phyloP scores from a whole-genome alignment of 1,140 invertebrate genomes.

The Ceratina japonica region DNA sequence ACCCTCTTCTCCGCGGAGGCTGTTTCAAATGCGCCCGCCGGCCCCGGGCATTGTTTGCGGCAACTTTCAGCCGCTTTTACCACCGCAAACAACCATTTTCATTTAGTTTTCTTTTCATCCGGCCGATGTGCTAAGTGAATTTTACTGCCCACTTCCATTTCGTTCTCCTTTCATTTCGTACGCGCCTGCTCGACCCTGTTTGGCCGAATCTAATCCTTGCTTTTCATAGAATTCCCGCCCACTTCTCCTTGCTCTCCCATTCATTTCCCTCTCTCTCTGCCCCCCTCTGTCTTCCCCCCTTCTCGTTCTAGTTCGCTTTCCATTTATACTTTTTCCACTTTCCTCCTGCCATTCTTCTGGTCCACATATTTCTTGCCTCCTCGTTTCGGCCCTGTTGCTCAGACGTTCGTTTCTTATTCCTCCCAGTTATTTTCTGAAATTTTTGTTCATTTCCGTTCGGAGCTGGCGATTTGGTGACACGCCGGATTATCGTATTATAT shows the following conservation, averaged over 20 bases:
- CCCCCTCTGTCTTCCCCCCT: too few species aligned
- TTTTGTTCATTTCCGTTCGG: background rate
- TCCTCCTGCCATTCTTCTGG: background rate
- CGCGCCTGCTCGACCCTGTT: conserved; percentile 33
- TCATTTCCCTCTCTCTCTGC: conserved; percentile 1
- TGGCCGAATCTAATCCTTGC: conserved; percentile 47
- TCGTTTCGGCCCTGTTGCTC: background rate
- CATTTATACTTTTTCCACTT: background rate
- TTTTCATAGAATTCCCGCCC: conserved; percentile 33
- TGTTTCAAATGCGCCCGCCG: conserved; percentile 30
- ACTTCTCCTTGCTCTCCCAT: background rate
- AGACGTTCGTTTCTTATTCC: background rate
- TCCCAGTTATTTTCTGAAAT: background rate
- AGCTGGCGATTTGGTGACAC: too few species aligned
- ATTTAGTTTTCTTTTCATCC: conserved; percentile 50
- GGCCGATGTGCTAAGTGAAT: conserved; percentile 47
- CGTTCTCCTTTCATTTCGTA: conserved; percentile 36
- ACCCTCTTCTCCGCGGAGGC: background rate
- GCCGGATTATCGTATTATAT: too few species aligned
- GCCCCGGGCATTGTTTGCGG: conserved; percentile 40
- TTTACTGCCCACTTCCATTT: conserved; percentile 37
- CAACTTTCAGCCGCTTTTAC: conserved; percentile 54
- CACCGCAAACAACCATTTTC: conserved; percentile 49
- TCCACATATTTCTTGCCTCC: background rate
- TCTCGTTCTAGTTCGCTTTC: conserved; percentile 4